These are phyloP conservation scores for Amaurobius ferox DNA, from an alignment of 2,888 invertebrate genomes.

Conservation along the genomic window DNA sequence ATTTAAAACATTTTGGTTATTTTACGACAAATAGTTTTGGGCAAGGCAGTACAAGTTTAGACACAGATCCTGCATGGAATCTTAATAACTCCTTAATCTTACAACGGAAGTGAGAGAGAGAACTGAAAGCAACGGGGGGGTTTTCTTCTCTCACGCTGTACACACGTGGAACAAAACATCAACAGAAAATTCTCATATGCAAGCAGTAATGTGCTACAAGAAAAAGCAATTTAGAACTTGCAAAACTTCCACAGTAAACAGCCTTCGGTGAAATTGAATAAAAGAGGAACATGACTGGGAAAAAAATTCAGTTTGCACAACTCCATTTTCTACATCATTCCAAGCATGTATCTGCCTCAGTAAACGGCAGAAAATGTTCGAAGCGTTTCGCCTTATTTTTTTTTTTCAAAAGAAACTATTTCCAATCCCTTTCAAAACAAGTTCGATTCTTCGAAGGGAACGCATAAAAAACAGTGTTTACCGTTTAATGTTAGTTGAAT, in stretches of 20 bases:
- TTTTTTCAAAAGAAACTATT: background rate
- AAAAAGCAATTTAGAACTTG: slow-evolving; percentile 6
- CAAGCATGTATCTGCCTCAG: background rate
- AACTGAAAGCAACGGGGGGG: background rate
- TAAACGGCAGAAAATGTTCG: background rate
- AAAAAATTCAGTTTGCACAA: slow-evolving; percentile 8
- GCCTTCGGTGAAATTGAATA: slow-evolving; percentile 16
- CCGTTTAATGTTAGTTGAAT: background rate
- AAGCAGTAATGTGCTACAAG: slow-evolving; percentile 1
- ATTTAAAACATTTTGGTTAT: no score
- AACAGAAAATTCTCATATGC: slow-evolving; percentile 9
- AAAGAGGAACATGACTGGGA: background rate
- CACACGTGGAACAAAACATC: background rate
- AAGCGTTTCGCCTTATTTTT: background rate
- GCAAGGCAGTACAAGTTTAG: no score
- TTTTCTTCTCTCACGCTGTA: background rate
- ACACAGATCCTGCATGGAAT: no score
- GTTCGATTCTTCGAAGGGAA: background rate
- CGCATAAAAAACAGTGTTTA: background rate
- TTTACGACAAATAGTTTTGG: no score
- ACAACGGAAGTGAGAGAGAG: background rate
- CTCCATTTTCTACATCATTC: slow-evolving; percentile 11
- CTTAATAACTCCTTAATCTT: background rate
- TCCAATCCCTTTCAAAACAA: background rate
- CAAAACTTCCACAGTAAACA: slow-evolving; percentile 3